Evolutionary conservation across 2,113 vertebrate species (phyloP), one percentile per base, ranked within the genome.

Genomic region (Saccopteryx bilineata): DNA sequence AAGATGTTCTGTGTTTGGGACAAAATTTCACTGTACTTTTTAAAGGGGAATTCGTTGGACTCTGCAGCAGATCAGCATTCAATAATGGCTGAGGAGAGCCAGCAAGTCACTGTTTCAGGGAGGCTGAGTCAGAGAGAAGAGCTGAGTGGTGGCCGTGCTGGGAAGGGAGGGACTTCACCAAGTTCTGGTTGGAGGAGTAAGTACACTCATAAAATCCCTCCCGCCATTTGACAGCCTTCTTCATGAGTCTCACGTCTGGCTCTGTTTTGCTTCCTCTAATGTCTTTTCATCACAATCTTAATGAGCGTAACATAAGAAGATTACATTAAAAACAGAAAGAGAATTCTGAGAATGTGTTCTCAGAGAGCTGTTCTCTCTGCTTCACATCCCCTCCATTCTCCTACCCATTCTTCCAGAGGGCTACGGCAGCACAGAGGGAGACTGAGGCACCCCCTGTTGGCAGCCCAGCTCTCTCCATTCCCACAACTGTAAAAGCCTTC

Each of bases 241-340:
- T 83, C 33, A 23, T 11, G n/a, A 9, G 19, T 78, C 79, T 79
- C 10, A 2, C 18, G 46, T 58, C 50, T 46, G 54, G 15, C 56
- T 93, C 68, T 90, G 26, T 87, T 88, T 56, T 89, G 28, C 24
- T 92, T 69, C 48, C 39, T 83, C 24, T 94, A 69, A 63, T 86
- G 66, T 83, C 50, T 61, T 89, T 75, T 60, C n/a, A 66, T 90
- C 63, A 76, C 17, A 18, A 9, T 65, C 33, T 65, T 79, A 95
- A 83, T 93, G 92, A 76, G 52, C n/a, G 11, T 90, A 56, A 87
- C 56, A 78, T 72, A 69, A 48, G 24, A 71, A 65, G 48, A 54
- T 71, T 81, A 65, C 18, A 69, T 86, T 69, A 79, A 68, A 78
- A 69, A 58, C 9, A n/a, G 76, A 72, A 56, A 63, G 50, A 46